Base-by-base conservation (phyloP, 2,888 invertebrate genomes). In the Xanthorhoe spadicearia region DNA sequence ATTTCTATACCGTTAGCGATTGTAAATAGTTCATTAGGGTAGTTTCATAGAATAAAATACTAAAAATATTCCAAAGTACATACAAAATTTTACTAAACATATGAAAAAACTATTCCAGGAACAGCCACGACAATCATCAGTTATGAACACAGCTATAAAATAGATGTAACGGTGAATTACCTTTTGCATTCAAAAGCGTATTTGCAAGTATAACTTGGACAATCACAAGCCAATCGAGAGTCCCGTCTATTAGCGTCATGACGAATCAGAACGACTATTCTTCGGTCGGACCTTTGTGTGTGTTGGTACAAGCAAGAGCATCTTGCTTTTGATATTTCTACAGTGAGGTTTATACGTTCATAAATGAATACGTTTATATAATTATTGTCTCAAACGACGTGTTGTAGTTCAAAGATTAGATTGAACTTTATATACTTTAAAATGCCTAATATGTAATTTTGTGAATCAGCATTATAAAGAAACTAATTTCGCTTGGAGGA, bases 221-320 rank as follows among this genome's bases (percentile, higher is more conserved):
- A 78, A 81, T 83, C 81, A 82, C 78, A 69, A 75, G 74, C 76
- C 76, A 77, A 81, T 81, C 81, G 75, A 78, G 75, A 78, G 77
- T 81, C 74, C 70, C 78, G 74, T 81, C 79, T 76, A 83, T 83
- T 80, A 83, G 76, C 76, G 75, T 84, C 83, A 85, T 87, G 86
- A 86, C 88, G 84, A 87, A 88, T 87, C 74, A 73, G 70, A 87
- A 87, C 83, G 74, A 78, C 80, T 77, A 78, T 81, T 81, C 79
- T 78, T 75, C 74, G 76, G 77, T 76, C 78, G 78, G 77, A 74
- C 68, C 65, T 68, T 68, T 70, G 64, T 72, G 68, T 72, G 67
- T 49, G 65, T 75, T 76, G 78, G 76, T 69, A 62, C 75, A 79
- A 82, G 77, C 69, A 70, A 67, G 63, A 68, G 35, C 28, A 50